These are phyloP conservation scores for Lagorchestes hirsutus DNA, from an alignment of 2,797 vertebrate species.

Conservation along the genomic window DNA sequence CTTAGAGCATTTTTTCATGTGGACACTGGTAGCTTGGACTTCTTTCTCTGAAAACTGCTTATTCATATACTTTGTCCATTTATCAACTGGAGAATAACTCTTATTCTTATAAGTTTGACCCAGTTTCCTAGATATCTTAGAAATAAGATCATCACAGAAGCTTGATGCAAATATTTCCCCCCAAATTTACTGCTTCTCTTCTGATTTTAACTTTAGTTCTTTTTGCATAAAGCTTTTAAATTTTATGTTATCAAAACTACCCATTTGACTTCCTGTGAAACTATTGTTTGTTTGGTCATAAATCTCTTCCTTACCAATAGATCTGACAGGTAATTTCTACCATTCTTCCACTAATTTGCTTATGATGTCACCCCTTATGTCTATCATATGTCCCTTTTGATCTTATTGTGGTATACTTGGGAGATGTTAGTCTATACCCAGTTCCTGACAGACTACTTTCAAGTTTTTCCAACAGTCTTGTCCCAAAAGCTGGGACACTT, in stretches of 20 bases:
- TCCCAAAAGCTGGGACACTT: neutral
- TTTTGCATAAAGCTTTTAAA: neutral
- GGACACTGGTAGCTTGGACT: too few relatives aligned
- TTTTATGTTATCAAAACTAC: neutral
- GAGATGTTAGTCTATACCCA: neutral
- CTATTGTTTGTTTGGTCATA: too few relatives aligned
- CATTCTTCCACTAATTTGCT: neutral
- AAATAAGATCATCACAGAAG: neutral
- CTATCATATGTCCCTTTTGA: neutral
- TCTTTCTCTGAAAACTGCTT: too few relatives aligned
- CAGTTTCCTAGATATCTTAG: neutral
- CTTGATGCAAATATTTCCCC: neutral
- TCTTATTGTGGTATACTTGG: too few relatives aligned
- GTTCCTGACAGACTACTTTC: neutral
- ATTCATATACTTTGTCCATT: too few relatives aligned
- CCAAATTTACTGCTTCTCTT: neutral
- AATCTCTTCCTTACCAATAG: neutral
- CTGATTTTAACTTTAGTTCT: neutral
- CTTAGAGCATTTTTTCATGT: too few relatives aligned
- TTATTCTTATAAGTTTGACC: neutral
- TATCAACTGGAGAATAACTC: too few relatives aligned
- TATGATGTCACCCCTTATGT: neutral
- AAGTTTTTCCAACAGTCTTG: neutral
- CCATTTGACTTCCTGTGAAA: neutral
- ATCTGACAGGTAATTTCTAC: neutral